Evolutionary conservation across 1,140 invertebrate genomes (phyloP), one percentile per base, ranked within the genome.

Genomic region (Megalonaias nervosa): DNA sequence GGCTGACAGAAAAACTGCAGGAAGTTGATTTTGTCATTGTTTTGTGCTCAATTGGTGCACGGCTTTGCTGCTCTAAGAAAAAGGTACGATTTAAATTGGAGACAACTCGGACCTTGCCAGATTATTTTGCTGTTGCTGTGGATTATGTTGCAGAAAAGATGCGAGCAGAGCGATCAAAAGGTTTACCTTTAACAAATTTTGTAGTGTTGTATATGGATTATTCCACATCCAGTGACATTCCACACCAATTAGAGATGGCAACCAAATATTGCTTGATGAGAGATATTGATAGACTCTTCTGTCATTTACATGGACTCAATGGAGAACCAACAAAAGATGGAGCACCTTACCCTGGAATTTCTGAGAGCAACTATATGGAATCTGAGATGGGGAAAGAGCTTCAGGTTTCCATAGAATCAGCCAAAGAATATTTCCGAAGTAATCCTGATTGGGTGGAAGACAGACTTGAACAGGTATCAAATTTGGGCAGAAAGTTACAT

Each of bases 81-180:
- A 70, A 84, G 17, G 82, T 84, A 2, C 73, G 79, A 71, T 89
- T 88, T 73, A 85, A 86, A 76, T 56, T 75, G 21, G 82, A 86
- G 31, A 31, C 73, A 1, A 71, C 73, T 14, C 80, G 81, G 64
- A 81, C 75, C 4, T 77, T 89, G 58, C 85, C 88, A 4, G 88
- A 89, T 82, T 88, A 88, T 77, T 89, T 89, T 86, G 85, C 86
- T 23, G 82, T 87, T 19, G 87, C 88, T 55, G 86, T 88, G 9
- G 88, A 89, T 79, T 87, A 88, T 80, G 88, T 89, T 17, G 87
- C 85, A 58, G 87, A 89, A 71, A 88, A 88, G 77, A 87, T 89
- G 84, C 57, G 88, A 74, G 85, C 84, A 56, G 87, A 89, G 70
- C 72, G 85, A 31, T 81, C 82, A 55, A 88, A 88, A 77, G 86